Percentiles rank a stretch among this genome's conserved stretches.
These are phyloP conservation scores for Triplophysa tibetana DNA, from an alignment of 2,113 vertebrate species.

Conservation along the genomic window DNA sequence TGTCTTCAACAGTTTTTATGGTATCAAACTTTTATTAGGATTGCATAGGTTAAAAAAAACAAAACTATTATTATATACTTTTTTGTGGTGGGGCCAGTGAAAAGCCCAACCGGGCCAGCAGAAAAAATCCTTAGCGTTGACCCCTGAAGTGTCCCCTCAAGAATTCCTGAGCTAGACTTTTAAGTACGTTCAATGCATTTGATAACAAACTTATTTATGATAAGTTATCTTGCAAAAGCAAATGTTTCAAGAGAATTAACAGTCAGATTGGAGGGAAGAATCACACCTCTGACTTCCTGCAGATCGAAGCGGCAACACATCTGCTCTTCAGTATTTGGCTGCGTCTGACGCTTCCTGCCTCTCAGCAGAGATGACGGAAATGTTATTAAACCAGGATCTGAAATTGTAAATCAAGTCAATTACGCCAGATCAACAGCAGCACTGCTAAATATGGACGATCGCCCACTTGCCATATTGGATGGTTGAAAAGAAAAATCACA, in stretches of 20 bases:
- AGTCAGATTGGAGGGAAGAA: not conserved
- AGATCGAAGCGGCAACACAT: conserved; percentile 9
- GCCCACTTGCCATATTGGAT: conserved; percentile 1
- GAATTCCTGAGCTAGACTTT: too few species aligned
- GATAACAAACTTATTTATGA: not conserved
- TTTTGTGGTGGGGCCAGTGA: too few species aligned
- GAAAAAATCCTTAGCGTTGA: too few species aligned
- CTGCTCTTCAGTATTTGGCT: not conserved
- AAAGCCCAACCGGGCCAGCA: too few species aligned
- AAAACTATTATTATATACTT: too few species aligned
- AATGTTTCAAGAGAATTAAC: not conserved
- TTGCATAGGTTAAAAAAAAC: too few species aligned
- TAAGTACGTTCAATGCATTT: not conserved
- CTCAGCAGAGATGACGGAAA: conserved; percentile 14
- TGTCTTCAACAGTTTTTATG: too few species aligned
- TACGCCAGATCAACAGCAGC: conserved; percentile 3
- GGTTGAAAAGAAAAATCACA: not conserved
- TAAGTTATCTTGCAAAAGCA: not conserved
- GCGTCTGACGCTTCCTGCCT: conserved; percentile 18
- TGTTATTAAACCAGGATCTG: not conserved
- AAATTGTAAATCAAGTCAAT: conserved; percentile 1
- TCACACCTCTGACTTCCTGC: conserved; percentile 30
- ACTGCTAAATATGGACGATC: not conserved
- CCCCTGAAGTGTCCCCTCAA: too few species aligned
- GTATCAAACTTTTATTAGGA: too few species aligned